Evolutionary conservation across 2,113 vertebrate species (phyloP).

Genomic region (Asarcornis scutulata): DNA sequence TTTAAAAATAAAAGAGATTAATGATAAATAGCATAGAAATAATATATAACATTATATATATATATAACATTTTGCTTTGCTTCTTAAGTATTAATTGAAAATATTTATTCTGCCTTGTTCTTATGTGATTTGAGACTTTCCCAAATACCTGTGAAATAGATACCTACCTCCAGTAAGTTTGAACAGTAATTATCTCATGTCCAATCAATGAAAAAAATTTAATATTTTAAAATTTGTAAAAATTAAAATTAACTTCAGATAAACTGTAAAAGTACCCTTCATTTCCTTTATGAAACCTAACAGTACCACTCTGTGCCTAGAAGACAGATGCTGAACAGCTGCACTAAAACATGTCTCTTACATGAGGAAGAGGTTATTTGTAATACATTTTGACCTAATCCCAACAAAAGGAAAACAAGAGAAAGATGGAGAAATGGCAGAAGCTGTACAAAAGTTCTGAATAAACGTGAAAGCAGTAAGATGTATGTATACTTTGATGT

Average conservation of each 20-base stretch:
- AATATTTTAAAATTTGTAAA: no score
- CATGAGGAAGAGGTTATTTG: background rate
- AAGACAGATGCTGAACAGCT: constrained; percentile 50
- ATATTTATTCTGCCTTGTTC: background rate
- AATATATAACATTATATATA: background rate
- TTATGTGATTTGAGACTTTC: background rate
- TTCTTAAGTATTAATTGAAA: background rate
- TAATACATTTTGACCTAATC: constrained; percentile 5
- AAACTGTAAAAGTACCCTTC: constrained; percentile 32
- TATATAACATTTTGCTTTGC: background rate
- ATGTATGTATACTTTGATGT: background rate
- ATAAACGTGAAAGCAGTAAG: background rate
- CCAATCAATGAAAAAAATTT: no score
- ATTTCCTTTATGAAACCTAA: constrained; percentile 47
- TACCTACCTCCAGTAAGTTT: background rate
- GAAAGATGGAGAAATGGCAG: background rate
- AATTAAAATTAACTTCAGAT: constrained; percentile 57
- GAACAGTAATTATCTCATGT: constrained; percentile 71
- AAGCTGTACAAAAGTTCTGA: background rate
- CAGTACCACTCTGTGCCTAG: background rate
- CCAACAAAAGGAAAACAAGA: background rate
- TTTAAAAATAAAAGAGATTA: background rate
- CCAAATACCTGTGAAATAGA: background rate
- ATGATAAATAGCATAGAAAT: background rate
- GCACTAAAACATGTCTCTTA: constrained; percentile 26